Conservation (phyloP, 1,140 invertebrate genomes). For the Melitaea cinxia region DNA sequence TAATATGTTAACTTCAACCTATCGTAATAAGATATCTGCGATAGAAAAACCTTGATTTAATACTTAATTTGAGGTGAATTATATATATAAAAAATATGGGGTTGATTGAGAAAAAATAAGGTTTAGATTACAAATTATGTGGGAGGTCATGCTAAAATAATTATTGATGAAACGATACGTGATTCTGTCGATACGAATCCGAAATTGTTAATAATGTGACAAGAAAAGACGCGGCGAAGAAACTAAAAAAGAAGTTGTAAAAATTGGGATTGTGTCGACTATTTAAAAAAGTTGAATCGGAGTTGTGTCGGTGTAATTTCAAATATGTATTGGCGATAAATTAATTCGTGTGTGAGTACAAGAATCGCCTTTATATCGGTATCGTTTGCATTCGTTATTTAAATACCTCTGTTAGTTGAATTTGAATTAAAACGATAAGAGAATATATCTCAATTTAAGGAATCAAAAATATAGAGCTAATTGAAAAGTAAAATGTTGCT, state of each 20-base stretch:
- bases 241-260: not conserved
- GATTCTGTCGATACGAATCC: not conserved
- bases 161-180: slow-evolving; percentile 4
- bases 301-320: not conserved
- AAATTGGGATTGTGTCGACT: not conserved
- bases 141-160: not conserved
- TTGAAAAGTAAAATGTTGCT: slow-evolving; percentile 59
- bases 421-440: slow-evolving; percentile 22
- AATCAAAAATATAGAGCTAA: slow-evolving; percentile 37
- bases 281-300: not conserved
- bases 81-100: too few relatives aligned
- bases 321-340: slow-evolving; percentile 4
- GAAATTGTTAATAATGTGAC: not conserved
- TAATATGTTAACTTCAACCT: too few relatives aligned
- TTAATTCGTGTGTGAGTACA: not conserved
- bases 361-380: slow-evolving; percentile 20
- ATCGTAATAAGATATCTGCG: too few relatives aligned
- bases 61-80: too few relatives aligned
- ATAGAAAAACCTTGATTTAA: too few relatives aligned
- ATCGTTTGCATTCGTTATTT: slow-evolving; percentile 11
- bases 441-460: slow-evolving; percentile 58
- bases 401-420: slow-evolving; percentile 45
- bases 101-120: too few relatives aligned
- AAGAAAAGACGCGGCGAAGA: not conserved
- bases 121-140: not conserved